Base-by-base conservation (phyloP, 2,797 vertebrate species). In the Pantherophis alleghaniensis region DNA sequence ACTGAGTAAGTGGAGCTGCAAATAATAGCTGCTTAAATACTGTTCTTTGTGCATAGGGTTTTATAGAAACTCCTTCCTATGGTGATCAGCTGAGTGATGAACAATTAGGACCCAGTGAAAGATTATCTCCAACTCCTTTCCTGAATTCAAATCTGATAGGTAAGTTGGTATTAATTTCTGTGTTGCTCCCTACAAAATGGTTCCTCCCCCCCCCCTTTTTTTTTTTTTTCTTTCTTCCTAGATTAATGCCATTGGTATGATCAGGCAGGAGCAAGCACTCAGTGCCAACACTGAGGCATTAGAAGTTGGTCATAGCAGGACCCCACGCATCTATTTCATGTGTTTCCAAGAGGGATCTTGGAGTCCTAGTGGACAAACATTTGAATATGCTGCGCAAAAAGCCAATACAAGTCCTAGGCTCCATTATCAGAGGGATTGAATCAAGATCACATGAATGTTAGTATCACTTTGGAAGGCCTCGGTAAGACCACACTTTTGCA, bases 121-220 rank as follows among this genome's bases (percentile, higher is more conserved):
- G 98, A 99, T 98, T 99, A 98, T 99, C 99, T 97, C 98, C 98
- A 97, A 99, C 99, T 98, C 99, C 99, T 98, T 99, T 99, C 98
- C 98, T 99, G 98, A 99, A 99, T 98, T 99, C 99, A 91, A 98
- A 98, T 98, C 98, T 99, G 98, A 99, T 99, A 98, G 99, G 99
- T 99, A 99, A 99, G 99, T 99, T 98, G 98, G 97, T 98, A 97
- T 98, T 98, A 98, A 97, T 98, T 97, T 97, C 96, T 95, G 95
- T 95, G 96, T 97, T 97, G 95, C 96, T 95, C 96, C 95, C 97
- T 95, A 97, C 97, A 98, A 98, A 96, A 97, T 95, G 92, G 96
- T 96, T 96, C 97, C 97, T 63, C 95, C 95, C 94, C 95, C 83
- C 95, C 95, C 83, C 32, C 32, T 95, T 93, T 96, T 47, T 93